These are phyloP conservation scores for Pteruthius melanotis DNA, from an alignment of 2,113 vertebrate genomes.

Conservation along the genomic window DNA sequence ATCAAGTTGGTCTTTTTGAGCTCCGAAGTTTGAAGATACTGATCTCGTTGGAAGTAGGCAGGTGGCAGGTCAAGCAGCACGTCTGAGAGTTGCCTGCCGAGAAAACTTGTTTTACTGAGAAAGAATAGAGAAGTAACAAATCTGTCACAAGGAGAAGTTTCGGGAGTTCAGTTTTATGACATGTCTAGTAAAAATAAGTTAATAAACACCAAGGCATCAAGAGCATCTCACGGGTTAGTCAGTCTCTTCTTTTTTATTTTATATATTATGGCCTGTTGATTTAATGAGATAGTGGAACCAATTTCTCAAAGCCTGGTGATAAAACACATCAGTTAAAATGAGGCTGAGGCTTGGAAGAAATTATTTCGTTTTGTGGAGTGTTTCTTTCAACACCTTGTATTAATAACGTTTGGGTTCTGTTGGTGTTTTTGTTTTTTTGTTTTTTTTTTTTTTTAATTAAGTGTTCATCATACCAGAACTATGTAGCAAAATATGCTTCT, in stretches of 20 bases:
- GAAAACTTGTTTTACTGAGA: neutral
- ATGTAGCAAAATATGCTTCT: neutral
- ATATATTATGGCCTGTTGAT: neutral
- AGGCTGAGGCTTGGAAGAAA: neutral
- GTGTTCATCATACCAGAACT: neutral
- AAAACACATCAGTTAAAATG: neutral
- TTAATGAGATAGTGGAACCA: neutral
- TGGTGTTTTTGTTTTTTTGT: neutral
- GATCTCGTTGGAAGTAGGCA: neutral
- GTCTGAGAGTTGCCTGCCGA: neutral
- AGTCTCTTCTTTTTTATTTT: neutral
- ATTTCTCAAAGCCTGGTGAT: neutral
- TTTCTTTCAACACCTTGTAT: slow-evolving; percentile 34
- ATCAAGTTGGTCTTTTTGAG: neutral
- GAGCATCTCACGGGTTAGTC: neutral
- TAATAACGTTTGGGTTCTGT: neutral
- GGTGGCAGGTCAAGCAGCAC: neutral
- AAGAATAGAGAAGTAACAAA: neutral
- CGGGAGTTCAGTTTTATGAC: neutral
- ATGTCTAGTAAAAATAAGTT: neutral
- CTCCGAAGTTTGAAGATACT: neutral
- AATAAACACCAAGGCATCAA: neutral
- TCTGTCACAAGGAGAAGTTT: neutral
- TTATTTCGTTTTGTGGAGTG: neutral
- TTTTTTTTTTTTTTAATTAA: neutral